Conservation (phyloP, 2,113 vertebrate genomes). For the Muscicapa adusta region DNA sequence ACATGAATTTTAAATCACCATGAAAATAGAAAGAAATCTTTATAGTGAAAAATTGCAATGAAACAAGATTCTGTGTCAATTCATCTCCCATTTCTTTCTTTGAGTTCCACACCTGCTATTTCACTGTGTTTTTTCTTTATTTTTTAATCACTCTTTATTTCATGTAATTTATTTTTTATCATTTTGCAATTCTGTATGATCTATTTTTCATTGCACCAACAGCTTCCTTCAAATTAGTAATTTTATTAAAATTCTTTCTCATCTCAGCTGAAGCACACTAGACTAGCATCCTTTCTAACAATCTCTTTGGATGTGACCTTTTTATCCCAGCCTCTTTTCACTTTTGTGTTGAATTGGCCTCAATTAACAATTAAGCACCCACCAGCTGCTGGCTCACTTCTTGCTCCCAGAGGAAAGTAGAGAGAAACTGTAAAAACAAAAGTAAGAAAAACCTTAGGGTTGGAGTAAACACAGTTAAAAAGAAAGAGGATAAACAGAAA, state of each 20-base stretch:
- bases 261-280: neutral
- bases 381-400: neutral
- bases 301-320: neutral
- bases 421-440: neutral
- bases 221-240: neutral
- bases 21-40: neutral
- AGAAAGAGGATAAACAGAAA: neutral
- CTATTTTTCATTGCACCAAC: neutral
- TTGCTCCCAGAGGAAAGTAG: neutral
- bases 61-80: neutral
- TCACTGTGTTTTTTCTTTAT: neutral
- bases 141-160: neutral
- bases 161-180: neutral
- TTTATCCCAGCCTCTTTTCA: neutral
- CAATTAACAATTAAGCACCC: neutral
- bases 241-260: neutral
- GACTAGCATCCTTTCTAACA: neutral
- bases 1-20: neutral
- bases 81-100: neutral
- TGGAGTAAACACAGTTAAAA: neutral
- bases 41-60: neutral
- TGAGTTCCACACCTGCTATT: neutral
- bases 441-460: neutral
- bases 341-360: neutral
- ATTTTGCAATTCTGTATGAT: neutral